Evolutionary conservation across 1,140 invertebrate species (phyloP).

Genomic region (Neodiprion fabricii): DNA sequence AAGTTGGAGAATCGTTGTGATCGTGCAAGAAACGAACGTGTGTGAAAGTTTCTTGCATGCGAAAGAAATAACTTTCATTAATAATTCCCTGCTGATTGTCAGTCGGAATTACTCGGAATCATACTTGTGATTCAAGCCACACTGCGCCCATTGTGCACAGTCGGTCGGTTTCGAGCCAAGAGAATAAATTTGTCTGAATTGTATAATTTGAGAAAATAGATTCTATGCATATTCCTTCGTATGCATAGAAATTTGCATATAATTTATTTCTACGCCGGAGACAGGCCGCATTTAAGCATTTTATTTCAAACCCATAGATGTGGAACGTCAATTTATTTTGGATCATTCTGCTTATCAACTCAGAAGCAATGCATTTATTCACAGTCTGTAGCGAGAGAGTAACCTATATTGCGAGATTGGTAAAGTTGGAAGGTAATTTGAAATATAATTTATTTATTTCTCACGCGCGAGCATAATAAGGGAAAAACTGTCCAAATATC

Average conservation of each 20-base stretch:
- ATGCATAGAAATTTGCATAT: not conserved
- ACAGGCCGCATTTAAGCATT: not conserved
- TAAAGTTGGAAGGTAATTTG: no score
- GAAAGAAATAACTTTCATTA: not conserved
- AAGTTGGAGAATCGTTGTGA: no score
- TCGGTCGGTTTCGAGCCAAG: not conserved
- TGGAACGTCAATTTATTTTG: no score
- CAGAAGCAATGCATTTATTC: no score
- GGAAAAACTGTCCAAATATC: not conserved
- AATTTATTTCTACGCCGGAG: not conserved
- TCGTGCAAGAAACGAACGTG: no score
- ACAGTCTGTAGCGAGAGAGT: no score
- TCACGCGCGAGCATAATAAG: not conserved
- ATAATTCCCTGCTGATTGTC: not conserved
- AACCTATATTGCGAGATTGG: no score
- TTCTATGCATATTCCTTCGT: not conserved
- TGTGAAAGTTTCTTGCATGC: not conserved
- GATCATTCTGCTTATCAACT: no score
- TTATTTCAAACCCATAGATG: no score
- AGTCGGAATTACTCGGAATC: conserved; percentile 1
- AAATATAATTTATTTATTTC: not conserved
- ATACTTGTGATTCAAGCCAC: not conserved
- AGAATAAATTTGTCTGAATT: conserved; percentile 4
- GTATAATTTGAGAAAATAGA: conserved; percentile 3
- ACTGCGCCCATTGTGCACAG: not conserved